phyloP scores from a whole-genome alignment of 1,140 invertebrate genomes.

The Ctenoplectra terminalis region DNA sequence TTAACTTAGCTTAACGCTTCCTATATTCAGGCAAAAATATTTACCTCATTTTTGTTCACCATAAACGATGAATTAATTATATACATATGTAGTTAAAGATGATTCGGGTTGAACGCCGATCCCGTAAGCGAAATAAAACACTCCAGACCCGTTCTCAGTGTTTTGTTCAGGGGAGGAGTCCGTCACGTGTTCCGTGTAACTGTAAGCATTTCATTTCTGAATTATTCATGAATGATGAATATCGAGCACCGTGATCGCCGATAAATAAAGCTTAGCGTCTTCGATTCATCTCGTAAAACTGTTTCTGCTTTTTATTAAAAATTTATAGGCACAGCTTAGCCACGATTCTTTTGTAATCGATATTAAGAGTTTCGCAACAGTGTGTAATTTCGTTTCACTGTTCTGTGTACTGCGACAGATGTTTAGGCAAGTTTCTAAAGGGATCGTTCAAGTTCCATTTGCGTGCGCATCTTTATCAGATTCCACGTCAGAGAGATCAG shows the following conservation, averaged over 20 bases:
- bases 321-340: not conserved
- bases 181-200: slow-evolving; percentile 29
- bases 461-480: not conserved
- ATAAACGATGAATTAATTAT: too few relatives aligned
- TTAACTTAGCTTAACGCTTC: too few relatives aligned
- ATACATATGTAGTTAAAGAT: not conserved
- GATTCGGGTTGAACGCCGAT: slow-evolving; percentile 12
- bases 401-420: not conserved
- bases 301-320: not conserved
- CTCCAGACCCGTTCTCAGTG: not conserved
- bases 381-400: not conserved
- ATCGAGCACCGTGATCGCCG: not conserved
- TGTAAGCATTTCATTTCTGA: slow-evolving; percentile 34
- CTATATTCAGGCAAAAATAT: too few relatives aligned
- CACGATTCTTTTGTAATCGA: too few relatives aligned
- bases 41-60: too few relatives aligned
- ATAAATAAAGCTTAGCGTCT: slow-evolving; percentile 5
- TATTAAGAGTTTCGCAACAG: not conserved
- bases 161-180: slow-evolving; percentile 24
- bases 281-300: not conserved
- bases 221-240: slow-evolving; percentile 45
- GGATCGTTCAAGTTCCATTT: not conserved
- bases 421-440: not conserved
- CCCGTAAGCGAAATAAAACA: slow-evolving; percentile 15
- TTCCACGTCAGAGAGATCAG: not conserved